phyloP scores from a whole-genome alignment of 2,797 vertebrate genomes.

The Anableps anableps region DNA sequence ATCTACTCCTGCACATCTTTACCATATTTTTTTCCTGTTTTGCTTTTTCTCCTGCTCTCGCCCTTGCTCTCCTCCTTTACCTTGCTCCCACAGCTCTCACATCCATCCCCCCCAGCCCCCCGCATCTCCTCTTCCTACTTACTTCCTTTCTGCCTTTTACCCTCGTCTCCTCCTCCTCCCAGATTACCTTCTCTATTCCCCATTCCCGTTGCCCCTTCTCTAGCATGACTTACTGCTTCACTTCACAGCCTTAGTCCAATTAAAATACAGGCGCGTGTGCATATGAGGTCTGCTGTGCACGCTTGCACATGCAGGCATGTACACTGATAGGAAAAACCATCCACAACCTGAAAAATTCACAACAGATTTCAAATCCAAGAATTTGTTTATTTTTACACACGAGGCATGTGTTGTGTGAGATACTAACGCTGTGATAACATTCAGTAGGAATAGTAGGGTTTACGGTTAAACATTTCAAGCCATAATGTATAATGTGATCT shows the following conservation, averaged over 20 bases:
- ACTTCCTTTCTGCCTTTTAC: conserved; percentile 56
- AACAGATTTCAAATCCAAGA: conserved; percentile 40
- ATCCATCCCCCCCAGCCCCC: conserved; percentile 30
- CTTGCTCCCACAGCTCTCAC: conserved; percentile 35
- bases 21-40: conserved; percentile 45
- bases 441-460: not conserved
- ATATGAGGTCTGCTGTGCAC: conserved; percentile 36
- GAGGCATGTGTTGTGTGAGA: not conserved
- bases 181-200: conserved; percentile 60
- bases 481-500: not conserved
- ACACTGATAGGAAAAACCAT: conserved; percentile 11
- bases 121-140: conserved; percentile 42
- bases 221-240: conserved; percentile 85
- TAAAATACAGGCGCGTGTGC: conserved; percentile 74
- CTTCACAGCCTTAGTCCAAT: conserved; percentile 90
- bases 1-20: conserved; percentile 52
- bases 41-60: conserved; percentile 52
- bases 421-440: not conserved
- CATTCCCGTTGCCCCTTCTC: conserved; percentile 63
- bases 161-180: conserved; percentile 60
- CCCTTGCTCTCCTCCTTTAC: conserved; percentile 45
- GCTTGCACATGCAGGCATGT: conserved; percentile 24
- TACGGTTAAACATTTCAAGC: not conserved
- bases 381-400: conserved; percentile 7
- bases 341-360: conserved; percentile 28